Base-by-base conservation (phyloP, 1,140 invertebrate genomes). In the Panagrolaimus sp. region DNA sequence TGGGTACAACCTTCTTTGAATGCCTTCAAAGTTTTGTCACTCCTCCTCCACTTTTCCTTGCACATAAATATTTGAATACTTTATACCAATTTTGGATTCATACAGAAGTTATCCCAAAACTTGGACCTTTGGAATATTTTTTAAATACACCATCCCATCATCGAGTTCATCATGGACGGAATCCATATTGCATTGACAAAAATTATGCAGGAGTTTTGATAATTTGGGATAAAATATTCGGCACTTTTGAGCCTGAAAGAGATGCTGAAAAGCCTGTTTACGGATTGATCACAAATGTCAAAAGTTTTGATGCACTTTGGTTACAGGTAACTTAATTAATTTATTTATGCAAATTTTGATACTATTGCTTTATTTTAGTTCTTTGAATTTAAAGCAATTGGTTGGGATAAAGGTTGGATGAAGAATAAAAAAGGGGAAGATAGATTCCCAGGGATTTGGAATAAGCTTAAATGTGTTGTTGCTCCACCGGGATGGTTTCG, bases 171-270 rank as follows among this genome's bases (percentile, higher is more conserved):
- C 87, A 88, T 78, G 87, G 83, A 21, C 73, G 86, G 43, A 88
- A 88, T 71, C 79, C 83, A 46, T 88, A 88, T 70, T 88, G 87
- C 72, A 86, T 88, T 65, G 88, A 88, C 75, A 88, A 88, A 74
- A 88, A 88, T 75, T 88, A 87, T 78, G 87, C 79, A 43, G 88
- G 87, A 26, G 83, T 84, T 17, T 76, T 88, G 4, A 88, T 88
- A 32, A 86, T 88, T 38, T 88, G 87, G 87, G 85, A 86, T 72
- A 45, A 79, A 28, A 70, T 86, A 14, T 85, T 85, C 73, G 84
- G 84, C 14, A 88, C 87, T 28, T 88, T 87, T 79, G 75, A 84
- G 66, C 74, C 79, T 38, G 86, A 87, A 69, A 71, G 68, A 24
- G 73, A 83, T 24, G 72, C 78, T 38, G 84, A 86, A 48, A 74